Evolutionary conservation across 2,113 vertebrate species (phyloP), one percentile per base, ranked within the genome.

Genomic region (Neolamprologus sp.): DNA sequence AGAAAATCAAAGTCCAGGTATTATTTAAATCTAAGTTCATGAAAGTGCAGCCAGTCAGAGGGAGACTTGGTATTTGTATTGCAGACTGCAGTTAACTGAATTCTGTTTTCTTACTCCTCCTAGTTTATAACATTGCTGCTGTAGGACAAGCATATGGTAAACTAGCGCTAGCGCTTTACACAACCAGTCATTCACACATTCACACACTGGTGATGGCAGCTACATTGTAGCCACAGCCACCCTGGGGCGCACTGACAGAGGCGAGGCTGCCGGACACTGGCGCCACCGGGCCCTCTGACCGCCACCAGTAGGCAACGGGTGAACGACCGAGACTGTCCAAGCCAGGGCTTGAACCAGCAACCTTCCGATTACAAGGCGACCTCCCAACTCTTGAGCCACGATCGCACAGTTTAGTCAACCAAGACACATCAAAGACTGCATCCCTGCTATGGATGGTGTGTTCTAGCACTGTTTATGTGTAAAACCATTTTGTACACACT

Each of bases 301-400:
- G 21, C 0, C 19, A 53, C 51, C 51, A 54, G n/a, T 21, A 7
- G 9, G n/a, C 2, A 54, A 54, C 9, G 0, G 49, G 47, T 19
- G 17, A 53, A 21, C 9, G 5, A 0, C n/a, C 0, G n/a, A 53
- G n/a, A 54, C 51, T 11, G 51, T 54, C 51, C 5, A 2, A 54
- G 51, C 10, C 2, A 0, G 0, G n/a, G n/a, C 51, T 54, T 9
- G 1, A 21, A 21, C n/a, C 0, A 0, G n/a, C 51, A 54, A 21
- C 51, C 51, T 54, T 12, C 51, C 0, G n/a, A 54, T 54, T 11
- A 54, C n/a, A 54, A 54, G 51, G n/a, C 0, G 0, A 21, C 0
- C 51, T 54, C 51, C 51, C 17, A 5, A 51, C n/a, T 54, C 10
- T 21, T 54, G 51, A 54, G 1, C 3, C 9, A 54, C 1, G 0